Base-by-base conservation (phyloP, 2,797 vertebrate genomes). In the Pterois miles region DNA sequence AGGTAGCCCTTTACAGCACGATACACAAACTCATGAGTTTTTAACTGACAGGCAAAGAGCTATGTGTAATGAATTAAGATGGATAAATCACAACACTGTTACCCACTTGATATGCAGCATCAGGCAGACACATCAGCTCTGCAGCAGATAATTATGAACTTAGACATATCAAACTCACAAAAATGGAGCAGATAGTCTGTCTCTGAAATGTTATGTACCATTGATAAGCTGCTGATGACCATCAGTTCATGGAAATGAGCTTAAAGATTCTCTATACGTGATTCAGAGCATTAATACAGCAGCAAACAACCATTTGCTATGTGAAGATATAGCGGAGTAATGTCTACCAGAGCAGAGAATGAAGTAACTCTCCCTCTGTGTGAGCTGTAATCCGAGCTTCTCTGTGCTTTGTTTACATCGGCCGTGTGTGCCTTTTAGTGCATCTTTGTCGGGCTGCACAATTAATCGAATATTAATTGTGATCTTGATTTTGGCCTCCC, bases 181-280 rank as follows among this genome's bases (percentile, higher is more conserved):
- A 58, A 78, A 75, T 66, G 25, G 11, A 78, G 71, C 71, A 54
- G 64, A 85, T 71, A 59, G 80, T 82, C 40, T 83, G 50, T 25
- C 23, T 62, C 36, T 22, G 46, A 65, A 81, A 82, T 69, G 54
- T 78, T 69, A 36, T 23, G 33, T 50, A 36, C 77, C 71, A 58
- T 34, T 57, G 79, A 88, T 87, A 80, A 82, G 79, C 27, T 69
- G 63, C 78, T 59, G 77, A 88, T 85, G 87, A 81, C 82, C 77
- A 73, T 83, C 75, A 34, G 38, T 66, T 79, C 62, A 58, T 70
- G 66, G 68, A 60, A 74, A 73, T 60, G 31, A 34, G 71, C 46
- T n/a, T 3, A 3, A 48, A 48, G 20, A 8, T 48, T 48, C 46
- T 48, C 18, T 48, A 48, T 48, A 48, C 46, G 4, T n/a, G 20